Conservation (phyloP, 53 echinoderm and acorn worm genomes). For the Arbacia lixula region DNA sequence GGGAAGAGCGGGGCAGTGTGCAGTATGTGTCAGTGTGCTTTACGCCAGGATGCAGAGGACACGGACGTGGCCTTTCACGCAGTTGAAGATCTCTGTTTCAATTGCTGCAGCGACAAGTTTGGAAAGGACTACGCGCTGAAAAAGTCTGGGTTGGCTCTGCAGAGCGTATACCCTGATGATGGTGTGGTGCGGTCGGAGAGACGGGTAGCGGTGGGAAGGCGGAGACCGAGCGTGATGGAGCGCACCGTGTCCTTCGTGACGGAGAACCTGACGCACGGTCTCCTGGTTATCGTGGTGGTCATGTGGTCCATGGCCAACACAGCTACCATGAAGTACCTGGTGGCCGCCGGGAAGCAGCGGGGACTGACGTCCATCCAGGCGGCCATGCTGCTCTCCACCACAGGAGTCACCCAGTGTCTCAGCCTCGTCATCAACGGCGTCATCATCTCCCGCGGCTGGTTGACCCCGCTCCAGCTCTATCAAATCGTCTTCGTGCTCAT, state of each 20-base stretch:
- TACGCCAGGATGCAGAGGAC: not conserved
- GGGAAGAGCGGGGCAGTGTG: not conserved
- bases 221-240: conserved; percentile 21
- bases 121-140: not conserved
- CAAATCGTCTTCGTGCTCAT: conserved; percentile 17
- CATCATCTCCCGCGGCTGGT: conserved; percentile 39
- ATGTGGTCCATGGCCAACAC: conserved; percentile 40
- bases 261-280: conserved; percentile 39
- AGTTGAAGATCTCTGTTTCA: not conserved
- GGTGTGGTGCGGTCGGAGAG: no score
- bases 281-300: conserved; percentile 7
- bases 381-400: conserved; percentile 29
- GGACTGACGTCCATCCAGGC: conserved; percentile 38
- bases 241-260: not conserved
- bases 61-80: not conserved
- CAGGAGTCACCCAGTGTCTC: conserved; percentile 29
- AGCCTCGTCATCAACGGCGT: conserved; percentile 30
- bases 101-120: not conserved
- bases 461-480: conserved; percentile 34
- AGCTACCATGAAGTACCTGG: conserved; percentile 45
- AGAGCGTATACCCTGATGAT: conserved; percentile 6
- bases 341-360: conserved; percentile 19
- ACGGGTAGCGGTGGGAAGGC: not conserved
- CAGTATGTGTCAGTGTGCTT: no score
- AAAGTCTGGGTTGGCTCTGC: not conserved